Conservation (phyloP, 2,113 vertebrate genomes). For the Rhodinocichla rosea region DNA sequence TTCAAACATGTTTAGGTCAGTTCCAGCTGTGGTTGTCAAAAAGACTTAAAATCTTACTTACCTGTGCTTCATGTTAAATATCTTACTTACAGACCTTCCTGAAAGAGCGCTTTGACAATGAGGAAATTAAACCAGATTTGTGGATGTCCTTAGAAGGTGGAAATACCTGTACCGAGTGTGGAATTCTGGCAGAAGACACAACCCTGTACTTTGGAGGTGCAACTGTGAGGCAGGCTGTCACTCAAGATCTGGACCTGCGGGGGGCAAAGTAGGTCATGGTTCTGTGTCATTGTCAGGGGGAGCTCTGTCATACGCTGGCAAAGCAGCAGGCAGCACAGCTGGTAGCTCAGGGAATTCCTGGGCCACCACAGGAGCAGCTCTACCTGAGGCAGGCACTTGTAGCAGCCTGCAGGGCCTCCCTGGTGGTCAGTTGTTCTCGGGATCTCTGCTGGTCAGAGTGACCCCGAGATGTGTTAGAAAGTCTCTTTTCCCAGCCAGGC, state of each 20-base stretch:
- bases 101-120: slow-evolving; percentile 97
- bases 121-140: slow-evolving; percentile 85
- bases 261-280: slow-evolving; percentile 88
- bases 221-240: slow-evolving; percentile 90
- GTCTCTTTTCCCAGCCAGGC: no score
- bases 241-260: slow-evolving; percentile 90
- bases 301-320: neutral
- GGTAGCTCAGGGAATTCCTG: neutral
- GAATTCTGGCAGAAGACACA: slow-evolving; percentile 90
- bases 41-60: neutral
- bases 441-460: no score
- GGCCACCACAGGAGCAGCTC: neutral
- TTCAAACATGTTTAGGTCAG: neutral
- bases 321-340: neutral
- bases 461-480: no score
- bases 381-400: neutral
- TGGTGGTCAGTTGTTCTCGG: no score
- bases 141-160: slow-evolving; percentile 96
- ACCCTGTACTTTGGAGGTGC: slow-evolving; percentile 92
- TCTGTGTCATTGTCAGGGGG: neutral
- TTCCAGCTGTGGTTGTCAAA: neutral
- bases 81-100: slow-evolving; percentile 81
- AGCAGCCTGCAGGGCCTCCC: no score
- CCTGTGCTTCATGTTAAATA: neutral
- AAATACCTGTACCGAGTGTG: slow-evolving; percentile 89